Conservation (phyloP, 1,140 invertebrate genomes). For the Euglossa dilemma region DNA sequence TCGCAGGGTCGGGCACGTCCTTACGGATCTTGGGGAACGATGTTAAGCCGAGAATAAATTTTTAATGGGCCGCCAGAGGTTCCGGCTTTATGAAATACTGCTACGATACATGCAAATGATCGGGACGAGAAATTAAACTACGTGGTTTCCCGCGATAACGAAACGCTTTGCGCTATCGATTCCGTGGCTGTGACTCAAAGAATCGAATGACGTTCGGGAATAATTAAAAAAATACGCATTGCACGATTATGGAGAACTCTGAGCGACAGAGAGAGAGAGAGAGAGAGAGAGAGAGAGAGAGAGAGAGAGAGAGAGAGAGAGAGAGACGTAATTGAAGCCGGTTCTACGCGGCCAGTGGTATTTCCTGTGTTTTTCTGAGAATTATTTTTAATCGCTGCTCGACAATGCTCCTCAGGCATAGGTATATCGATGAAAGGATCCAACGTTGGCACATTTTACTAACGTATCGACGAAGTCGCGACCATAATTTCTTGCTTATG, state of each 20-base stretch:
- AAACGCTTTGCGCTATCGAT: slow-evolving; percentile 13
- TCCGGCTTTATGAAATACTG: slow-evolving; percentile 53
- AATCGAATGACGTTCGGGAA: not conserved
- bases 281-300: not conserved
- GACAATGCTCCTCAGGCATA: not conserved
- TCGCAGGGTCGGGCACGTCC: slow-evolving; percentile 39
- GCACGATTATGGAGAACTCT: not conserved
- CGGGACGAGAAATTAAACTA: slow-evolving; percentile 42
- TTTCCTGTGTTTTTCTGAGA: not conserved
- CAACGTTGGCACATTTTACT: too few species aligned
- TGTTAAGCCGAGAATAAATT: slow-evolving; percentile 68
- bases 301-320: too few species aligned
- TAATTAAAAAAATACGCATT: slow-evolving; percentile 12
- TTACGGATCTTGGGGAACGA: slow-evolving; percentile 50
- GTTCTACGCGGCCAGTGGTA: not conserved
- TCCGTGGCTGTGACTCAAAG: too few species aligned
- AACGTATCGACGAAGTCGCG: too few species aligned
- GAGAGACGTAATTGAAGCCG: not conserved
- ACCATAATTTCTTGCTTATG: too few species aligned
- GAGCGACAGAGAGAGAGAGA: not conserved
- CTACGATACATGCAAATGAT: slow-evolving; percentile 59
- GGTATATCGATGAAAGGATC: too few species aligned
- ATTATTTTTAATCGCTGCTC: not conserved
- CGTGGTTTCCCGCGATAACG: slow-evolving; percentile 19
- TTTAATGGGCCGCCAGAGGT: slow-evolving; percentile 61